Evolutionary conservation across 2,113 vertebrate species (phyloP).

Genomic region (Sapajus apella): DNA sequence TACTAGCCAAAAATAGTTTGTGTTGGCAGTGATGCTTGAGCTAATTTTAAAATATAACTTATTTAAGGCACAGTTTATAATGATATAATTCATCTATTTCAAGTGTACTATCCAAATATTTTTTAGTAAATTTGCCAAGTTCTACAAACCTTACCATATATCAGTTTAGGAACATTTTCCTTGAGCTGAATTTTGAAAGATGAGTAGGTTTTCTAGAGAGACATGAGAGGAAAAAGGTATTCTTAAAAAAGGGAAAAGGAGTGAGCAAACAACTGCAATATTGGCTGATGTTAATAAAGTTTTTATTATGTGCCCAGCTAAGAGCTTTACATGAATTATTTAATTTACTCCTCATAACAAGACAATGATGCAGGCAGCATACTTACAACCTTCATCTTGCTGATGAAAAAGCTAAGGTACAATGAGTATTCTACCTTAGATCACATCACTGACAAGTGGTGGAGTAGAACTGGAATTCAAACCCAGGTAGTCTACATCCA

Average conservation of each 20-base stretch:
- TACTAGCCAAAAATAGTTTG: neutral
- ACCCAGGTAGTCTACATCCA: neutral
- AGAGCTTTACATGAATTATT: neutral
- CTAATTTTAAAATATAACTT: neutral
- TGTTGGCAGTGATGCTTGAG: neutral
- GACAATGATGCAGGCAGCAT: neutral
- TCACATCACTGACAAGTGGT: neutral
- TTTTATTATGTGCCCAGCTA: neutral
- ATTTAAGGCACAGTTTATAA: neutral
- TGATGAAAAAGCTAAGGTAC: neutral
- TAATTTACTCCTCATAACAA: neutral
- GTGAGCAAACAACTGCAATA: neutral
- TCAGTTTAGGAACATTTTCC: neutral
- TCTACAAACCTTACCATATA: neutral
- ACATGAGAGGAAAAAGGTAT: neutral
- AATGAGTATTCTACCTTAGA: neutral
- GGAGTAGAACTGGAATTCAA: neutral
- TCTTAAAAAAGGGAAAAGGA: neutral
- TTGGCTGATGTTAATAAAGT: neutral
- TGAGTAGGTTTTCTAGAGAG: neutral
- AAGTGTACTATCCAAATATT: neutral
- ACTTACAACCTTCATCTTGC: neutral
- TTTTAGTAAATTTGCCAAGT: neutral
- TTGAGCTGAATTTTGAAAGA: neutral
- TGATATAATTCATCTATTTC: neutral